Conservation (phyloP, 1,140 invertebrate species). For the Pseudomyrmex dendroicus region DNA sequence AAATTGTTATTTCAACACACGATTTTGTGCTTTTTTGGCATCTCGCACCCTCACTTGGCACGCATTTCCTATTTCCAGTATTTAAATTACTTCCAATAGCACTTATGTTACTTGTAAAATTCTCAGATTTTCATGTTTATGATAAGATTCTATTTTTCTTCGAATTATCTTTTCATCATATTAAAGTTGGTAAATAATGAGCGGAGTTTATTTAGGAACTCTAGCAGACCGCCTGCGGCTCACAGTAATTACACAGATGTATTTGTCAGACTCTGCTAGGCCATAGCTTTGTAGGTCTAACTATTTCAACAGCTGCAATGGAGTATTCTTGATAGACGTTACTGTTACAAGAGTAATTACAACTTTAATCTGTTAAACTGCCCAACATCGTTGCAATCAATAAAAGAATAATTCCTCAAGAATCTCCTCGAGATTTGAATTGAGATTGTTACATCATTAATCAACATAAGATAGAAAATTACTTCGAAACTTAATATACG, state of each 20-base stretch:
- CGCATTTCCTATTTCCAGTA: no score
- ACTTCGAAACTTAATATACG: neutral
- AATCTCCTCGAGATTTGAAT: neutral
- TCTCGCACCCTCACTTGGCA: no score
- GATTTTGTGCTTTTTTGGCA: no score
- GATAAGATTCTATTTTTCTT: neutral
- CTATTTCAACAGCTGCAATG: slow-evolving; percentile 52
- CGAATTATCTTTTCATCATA: neutral
- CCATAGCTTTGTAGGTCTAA: slow-evolving; percentile 32
- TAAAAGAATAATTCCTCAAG: neutral
- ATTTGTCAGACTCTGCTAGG: slow-evolving; percentile 50
- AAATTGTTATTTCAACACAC: no score
- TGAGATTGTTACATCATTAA: neutral
- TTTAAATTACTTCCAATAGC: no score
- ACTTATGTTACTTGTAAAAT: neutral
- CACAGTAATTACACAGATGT: slow-evolving; percentile 49
- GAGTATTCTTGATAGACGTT: slow-evolving; percentile 48
- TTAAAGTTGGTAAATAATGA: slow-evolving; percentile 33
- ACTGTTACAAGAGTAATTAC: slow-evolving; percentile 37
- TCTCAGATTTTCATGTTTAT: neutral
- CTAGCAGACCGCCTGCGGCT: slow-evolving; percentile 16
- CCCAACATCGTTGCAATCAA: slow-evolving; percentile 2
- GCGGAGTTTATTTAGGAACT: slow-evolving; percentile 31
- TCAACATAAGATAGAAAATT: neutral
- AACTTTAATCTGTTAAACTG: slow-evolving; percentile 41